These are phyloP conservation scores for Aleiodes testaceus DNA, from an alignment of 2,888 invertebrate species.

Conservation along the genomic window DNA sequence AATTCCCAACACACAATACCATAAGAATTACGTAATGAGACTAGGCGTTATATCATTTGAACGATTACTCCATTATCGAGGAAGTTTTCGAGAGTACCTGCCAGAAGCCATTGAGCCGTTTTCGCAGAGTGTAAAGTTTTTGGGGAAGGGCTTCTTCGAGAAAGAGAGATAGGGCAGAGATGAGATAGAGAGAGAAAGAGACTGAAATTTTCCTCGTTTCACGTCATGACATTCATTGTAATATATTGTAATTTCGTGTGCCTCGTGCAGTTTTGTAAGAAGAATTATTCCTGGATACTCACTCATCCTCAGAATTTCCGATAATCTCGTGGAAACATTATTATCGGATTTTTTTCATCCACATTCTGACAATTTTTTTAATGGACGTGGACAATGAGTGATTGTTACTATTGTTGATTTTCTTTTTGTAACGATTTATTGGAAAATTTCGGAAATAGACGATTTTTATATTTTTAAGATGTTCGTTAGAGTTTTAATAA, in stretches of 20 bases:
- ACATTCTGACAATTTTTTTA: no score
- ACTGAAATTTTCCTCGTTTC: constrained; percentile 16
- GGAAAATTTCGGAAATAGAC: no score
- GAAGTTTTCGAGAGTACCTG: constrained; percentile 1
- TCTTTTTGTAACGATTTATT: no score
- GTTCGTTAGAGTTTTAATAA: no score
- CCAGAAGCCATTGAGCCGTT: not conserved
- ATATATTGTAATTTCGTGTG: constrained; percentile 43
- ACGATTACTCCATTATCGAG: constrained; percentile 16
- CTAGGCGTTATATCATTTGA: not conserved
- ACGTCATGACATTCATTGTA: constrained; percentile 41
- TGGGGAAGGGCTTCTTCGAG: not conserved
- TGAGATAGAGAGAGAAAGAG: not conserved
- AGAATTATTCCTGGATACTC: constrained; percentile 5
- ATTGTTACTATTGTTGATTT: no score
- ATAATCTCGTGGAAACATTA: constrained; percentile 15
- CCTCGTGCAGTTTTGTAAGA: not conserved
- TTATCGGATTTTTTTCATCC: constrained; percentile 22
- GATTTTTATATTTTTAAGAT: no score
- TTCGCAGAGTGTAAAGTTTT: not conserved
- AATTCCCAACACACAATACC: no score
- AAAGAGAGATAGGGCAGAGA: constrained; percentile 2
- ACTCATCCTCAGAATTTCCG: constrained; percentile 25
- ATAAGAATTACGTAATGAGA: no score
- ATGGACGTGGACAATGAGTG: no score